These are phyloP conservation scores for Lampris incognitus DNA, from an alignment of 2,113 vertebrate species.

Conservation along the genomic window DNA sequence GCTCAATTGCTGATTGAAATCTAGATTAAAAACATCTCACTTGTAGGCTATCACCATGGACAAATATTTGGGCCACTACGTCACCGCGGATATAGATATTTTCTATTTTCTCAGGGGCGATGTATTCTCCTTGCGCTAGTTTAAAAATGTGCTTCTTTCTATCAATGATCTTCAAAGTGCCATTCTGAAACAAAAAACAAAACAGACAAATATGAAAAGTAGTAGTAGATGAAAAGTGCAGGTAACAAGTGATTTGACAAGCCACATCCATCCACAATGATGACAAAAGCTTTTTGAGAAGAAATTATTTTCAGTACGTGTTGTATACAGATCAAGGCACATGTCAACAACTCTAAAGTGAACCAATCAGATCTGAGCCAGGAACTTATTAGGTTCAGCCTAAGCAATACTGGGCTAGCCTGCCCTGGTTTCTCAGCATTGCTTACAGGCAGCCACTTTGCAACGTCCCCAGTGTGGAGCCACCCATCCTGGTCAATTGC, in stretches of 20 bases:
- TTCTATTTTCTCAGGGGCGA: constrained; percentile 98
- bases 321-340: neutral
- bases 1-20: neutral
- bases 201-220: neutral
- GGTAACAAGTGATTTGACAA: neutral
- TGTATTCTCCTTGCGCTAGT: constrained; percentile 97
- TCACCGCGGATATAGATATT: constrained; percentile 89
- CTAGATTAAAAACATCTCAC: constrained; percentile 67
- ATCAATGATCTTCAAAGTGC: constrained; percentile 94
- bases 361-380: neutral
- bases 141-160: constrained; percentile 99
- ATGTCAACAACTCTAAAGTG: neutral
- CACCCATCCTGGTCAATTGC: constrained; percentile 91
- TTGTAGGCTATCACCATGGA: constrained; percentile 96
- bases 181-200: constrained; percentile 84
- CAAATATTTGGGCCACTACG: constrained; percentile 91
- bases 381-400: neutral
- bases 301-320: neutral
- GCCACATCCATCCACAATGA: too few relatives aligned
- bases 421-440: neutral
- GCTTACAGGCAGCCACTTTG: constrained; percentile 96
- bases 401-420: too few relatives aligned
- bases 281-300: too few relatives aligned
- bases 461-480: constrained; percentile 97
- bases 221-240: too few relatives aligned